Conservation (phyloP, 2,888 invertebrate genomes). For the Hypsopygia costalis region DNA sequence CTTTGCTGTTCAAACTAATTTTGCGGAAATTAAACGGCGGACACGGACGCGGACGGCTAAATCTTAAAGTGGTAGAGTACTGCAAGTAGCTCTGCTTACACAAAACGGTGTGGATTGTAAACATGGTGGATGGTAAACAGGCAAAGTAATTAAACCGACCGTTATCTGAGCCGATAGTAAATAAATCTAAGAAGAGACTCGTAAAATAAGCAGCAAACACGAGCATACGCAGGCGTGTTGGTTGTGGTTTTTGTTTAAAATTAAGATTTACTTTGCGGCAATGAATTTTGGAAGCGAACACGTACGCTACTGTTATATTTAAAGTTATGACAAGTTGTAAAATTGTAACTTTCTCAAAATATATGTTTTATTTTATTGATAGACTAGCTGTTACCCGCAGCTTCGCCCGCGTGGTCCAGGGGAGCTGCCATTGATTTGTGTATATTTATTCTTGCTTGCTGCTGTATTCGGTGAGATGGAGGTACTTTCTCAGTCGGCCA, state of each 20-base stretch:
- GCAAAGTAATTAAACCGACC: conserved; percentile 59
- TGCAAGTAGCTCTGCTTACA: conserved; percentile 31
- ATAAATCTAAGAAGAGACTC: conserved; percentile 48
- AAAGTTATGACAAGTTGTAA: conserved; percentile 22
- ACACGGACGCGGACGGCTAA: conserved; percentile 13
- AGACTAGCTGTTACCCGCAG: no score
- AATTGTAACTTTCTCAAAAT: conserved; percentile 17
- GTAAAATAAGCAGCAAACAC: conserved; percentile 49
- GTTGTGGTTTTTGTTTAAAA: conserved; percentile 34
- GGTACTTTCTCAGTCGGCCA: no score
- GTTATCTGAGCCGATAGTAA: conserved; percentile 56
- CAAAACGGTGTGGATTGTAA: conserved; percentile 35
- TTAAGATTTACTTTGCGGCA: conserved; percentile 36
- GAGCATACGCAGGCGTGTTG: conserved; percentile 24
- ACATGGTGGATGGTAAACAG: conserved; percentile 38
- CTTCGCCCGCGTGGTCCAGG: no score
- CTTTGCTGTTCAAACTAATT: conserved; percentile 18
- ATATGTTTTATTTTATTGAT: no score
- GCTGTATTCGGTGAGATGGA: no score
- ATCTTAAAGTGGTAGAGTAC: conserved; percentile 15
- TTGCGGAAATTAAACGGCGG: conserved; percentile 10
- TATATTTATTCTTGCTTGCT: no score
- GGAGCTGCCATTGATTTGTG: no score
- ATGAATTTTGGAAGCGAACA: neutral
- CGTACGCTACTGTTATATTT: conserved; percentile 1